Conservation (phyloP, 2,113 vertebrate species). For the Apeltes quadracus region DNA sequence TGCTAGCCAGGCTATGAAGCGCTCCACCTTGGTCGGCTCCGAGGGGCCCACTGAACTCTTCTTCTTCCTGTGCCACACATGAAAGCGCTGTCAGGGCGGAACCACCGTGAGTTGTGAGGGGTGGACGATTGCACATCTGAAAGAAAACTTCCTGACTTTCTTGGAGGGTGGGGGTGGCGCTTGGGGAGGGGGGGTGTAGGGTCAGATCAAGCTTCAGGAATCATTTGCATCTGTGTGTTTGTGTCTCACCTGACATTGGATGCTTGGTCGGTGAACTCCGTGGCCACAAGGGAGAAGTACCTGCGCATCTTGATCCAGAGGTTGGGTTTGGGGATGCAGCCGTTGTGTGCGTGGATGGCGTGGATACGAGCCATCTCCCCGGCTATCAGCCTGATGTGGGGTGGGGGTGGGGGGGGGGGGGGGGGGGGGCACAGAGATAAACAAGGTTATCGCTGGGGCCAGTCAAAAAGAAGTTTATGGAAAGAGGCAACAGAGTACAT, state of each 20-base stretch:
- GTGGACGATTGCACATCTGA: too few relatives aligned
- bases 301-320: constrained; percentile 94
- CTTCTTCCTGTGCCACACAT: background rate
- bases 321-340: constrained; percentile 91
- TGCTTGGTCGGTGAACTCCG: constrained; percentile 85
- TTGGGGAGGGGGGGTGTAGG: background rate
- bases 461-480: background rate
- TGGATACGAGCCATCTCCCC: constrained; percentile 95
- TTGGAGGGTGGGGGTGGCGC: too few relatives aligned
- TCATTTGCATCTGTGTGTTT: constrained; percentile 7
- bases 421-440: constrained; percentile 1
- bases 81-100: too few relatives aligned
- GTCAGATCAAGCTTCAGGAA: constrained; percentile 11
- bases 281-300: constrained; percentile 92
- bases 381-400: constrained; percentile 86
- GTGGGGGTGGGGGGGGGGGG: too few relatives aligned
- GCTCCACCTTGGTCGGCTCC: constrained; percentile 1
- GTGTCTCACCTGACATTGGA: constrained; percentile 84
- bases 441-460: background rate
- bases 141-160: too few relatives aligned
- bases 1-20: constrained; percentile 20
- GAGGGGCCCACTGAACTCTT: background rate
- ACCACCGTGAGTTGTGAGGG: too few relatives aligned
- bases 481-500: background rate
- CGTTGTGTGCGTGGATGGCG: constrained; percentile 92